These are phyloP conservation scores for Phodopus roborovskii DNA, from an alignment of 2,113 vertebrate species.

Conservation along the genomic window DNA sequence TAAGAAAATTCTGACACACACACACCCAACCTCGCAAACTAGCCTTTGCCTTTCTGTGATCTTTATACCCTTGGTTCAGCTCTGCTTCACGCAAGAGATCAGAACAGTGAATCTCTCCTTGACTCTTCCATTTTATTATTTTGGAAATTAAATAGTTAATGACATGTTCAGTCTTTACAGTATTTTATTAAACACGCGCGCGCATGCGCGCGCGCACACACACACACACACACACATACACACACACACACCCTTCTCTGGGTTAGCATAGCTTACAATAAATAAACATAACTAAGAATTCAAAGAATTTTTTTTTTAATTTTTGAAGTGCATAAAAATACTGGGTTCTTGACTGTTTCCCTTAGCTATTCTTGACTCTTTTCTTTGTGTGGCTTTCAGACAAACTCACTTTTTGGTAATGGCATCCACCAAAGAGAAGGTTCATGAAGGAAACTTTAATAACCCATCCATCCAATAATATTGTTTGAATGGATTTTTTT, in stretches of 20 bases:
- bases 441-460: neutral
- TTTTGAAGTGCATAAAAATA: neutral
- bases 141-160: constrained; percentile 19
- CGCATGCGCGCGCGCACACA: neutral
- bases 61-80: neutral
- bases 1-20: neutral
- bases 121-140: neutral
- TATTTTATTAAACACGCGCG: neutral
- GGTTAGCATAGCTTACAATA: no score
- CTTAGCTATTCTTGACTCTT: neutral
- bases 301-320: neutral
- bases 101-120: neutral
- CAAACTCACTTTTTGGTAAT: neutral
- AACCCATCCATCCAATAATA: neutral
- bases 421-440: neutral
- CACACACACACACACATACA: neutral
- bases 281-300: neutral
- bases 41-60: neutral
- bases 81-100: neutral
- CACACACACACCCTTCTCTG: neutral
- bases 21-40: neutral
- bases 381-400: neutral
- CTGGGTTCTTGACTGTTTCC: neutral
- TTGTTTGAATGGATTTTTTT: neutral
- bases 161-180: neutral